Base-by-base conservation (phyloP, 1,140 invertebrate species). In the Drosophila pachea region DNA sequence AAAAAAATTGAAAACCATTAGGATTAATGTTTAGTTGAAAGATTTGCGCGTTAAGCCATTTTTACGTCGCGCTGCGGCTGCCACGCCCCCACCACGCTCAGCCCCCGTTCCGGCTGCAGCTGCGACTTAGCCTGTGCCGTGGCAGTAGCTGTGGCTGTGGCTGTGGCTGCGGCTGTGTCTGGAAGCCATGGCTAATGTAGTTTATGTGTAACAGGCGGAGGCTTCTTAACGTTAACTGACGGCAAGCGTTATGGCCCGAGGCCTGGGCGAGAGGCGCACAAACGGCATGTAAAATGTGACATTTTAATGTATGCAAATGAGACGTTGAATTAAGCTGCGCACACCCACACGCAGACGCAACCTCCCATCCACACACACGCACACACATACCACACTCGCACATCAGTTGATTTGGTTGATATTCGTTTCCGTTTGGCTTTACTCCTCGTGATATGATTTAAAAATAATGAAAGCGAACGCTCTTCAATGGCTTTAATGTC, bases 241-340 rank as follows among this genome's bases (percentile, higher is more conserved):
- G 71, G 78, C 29, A 50, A 73, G 73, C 67, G 73, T 73, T 79
- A 58, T 68, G 81, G 76, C 81, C 77, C 74, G 77, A 81, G 67
- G 22, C 22, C 22, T 22, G 22, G 81, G 71, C 77, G 74, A 86
- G 81, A 74, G 81, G 81, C 74, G 76, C 67, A 81, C 81, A 86
- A 86, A 81, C 81, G 81, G 83, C 81, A 86, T 86, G 81, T 86
- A 86, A 86, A 86, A 86, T 86, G 81, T 86, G 81, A 86, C 81
- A 86, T 86, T 86, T 86, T 86, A 86, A 86, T 86, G 81, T 86
- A 86, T 86, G 81, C 81, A 86, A 86, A 86, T 86, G 81, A 86
- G 81, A 86, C 81, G 81, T 86, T 81, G 81, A 86, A 86, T 86
- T 86, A 86, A 86, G 70, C 76, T 14, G 55, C 74, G 68, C 43